A percentile compares a stretch with the other conserved stretches of the same genome.
These are phyloP conservation scores for Neoitamus cyanurus DNA, from an alignment of 2,888 invertebrate species.

Conservation along the genomic window DNA sequence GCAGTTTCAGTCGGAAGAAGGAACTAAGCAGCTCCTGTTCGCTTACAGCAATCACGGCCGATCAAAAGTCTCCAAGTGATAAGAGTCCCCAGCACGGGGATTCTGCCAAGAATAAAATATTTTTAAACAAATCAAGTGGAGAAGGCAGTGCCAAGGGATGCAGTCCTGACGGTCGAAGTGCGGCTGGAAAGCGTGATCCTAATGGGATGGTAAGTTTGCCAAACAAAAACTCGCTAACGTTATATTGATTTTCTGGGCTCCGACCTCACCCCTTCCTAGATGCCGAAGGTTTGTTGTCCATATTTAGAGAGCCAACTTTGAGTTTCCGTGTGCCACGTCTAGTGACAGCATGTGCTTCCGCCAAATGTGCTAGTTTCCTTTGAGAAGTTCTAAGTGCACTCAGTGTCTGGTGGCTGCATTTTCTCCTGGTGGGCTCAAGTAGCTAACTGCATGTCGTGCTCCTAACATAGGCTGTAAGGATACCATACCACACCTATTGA, in stretches of 20 bases:
- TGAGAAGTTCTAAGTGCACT: constrained; percentile 16
- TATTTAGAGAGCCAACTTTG: constrained; percentile 9
- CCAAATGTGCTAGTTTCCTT: constrained; percentile 18
- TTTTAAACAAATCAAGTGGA: constrained; percentile 21
- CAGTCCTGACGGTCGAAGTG: constrained; percentile 43
- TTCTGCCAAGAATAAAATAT: constrained; percentile 19
- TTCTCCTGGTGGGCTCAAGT: not conserved
- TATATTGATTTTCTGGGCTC: constrained; percentile 39
- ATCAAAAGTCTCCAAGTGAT: constrained; percentile 41
- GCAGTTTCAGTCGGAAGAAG: constrained; percentile 48
- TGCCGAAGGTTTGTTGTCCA: constrained; percentile 42
- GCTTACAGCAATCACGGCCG: constrained; percentile 50
- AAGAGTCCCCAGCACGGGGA: constrained; percentile 48
- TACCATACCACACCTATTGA: not conserved
- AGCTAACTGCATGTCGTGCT: not conserved
- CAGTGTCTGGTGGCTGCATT: not conserved
- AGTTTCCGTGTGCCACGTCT: not conserved
- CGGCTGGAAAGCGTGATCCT: constrained; percentile 54
- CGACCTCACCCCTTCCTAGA: not conserved
- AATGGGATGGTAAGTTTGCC: constrained; percentile 55
- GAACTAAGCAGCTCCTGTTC: constrained; percentile 47
- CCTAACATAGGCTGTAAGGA: not conserved
- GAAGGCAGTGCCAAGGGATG: constrained; percentile 1
- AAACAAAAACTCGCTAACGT: not conserved
- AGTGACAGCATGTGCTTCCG: constrained; percentile 14